Base-by-base conservation (phyloP, 2,888 invertebrate species). In the Mythimna lalbum region DNA sequence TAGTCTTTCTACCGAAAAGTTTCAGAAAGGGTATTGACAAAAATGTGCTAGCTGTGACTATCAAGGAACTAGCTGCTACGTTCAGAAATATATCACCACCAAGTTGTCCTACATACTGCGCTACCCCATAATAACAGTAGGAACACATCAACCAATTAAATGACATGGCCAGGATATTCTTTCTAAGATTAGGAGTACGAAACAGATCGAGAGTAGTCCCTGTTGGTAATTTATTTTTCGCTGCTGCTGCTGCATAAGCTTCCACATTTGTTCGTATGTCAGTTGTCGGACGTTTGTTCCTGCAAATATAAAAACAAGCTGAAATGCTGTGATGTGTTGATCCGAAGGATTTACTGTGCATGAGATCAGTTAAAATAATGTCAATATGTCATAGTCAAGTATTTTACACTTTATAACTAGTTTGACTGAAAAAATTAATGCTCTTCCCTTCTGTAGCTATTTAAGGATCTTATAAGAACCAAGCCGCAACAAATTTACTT, bases 71-170 rank as follows among this genome's bases (percentile, higher is more conserved):
- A 1, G 98, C 93, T 7, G 98, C 97, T 31, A 98, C 98, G 89
- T 98, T 98, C 0, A 97, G 63, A 89, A 98, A 99, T 59, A 98
- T 97, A 87, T 98, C 95, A 1, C 98, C 98, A 52, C 97, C 97
- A 52, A 98, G 93, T 86, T 98, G 97, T 0, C 98, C 98, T 53
- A 98, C 97, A 88, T 98, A 98, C 89, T 98, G 98, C 0, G 98
- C 97, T 36, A 98, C 97, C 1, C 98, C 98, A 88, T 98, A 99
- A 91, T 93, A 96, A 80, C 95, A 96, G 78, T 98, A 97, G 50
- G 98, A 98, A 77, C 98, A 98, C 0, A 98, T 97, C 49, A 98
- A 90, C 98, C 98, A 98, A 87, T 97, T 97, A 84, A 97, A 97
- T 61, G 97, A 97, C 93, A 98, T 97, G 49, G 97, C 97, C 3